These are phyloP conservation scores for Limnephilus marmoratus DNA, from an alignment of 2,888 invertebrate genomes.

Conservation along the genomic window DNA sequence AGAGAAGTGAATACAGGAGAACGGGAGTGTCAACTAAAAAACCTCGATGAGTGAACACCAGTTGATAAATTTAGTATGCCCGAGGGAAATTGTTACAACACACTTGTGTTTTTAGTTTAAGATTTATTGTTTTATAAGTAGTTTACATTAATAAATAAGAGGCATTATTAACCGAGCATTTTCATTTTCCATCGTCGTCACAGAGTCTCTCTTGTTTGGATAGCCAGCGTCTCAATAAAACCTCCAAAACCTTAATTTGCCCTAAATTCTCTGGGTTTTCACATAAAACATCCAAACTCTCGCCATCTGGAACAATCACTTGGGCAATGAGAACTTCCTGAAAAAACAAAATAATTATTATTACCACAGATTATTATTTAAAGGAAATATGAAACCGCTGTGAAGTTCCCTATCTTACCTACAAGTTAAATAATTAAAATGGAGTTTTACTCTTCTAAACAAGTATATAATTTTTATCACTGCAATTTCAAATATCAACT, in stretches of 20 bases:
- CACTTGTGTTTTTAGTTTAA: slow-evolving; percentile 20
- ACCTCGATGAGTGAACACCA: not conserved
- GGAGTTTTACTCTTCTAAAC: too few relatives aligned
- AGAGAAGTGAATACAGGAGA: slow-evolving; percentile 88
- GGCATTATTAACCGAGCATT: slow-evolving; percentile 66
- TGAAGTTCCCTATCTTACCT: too few relatives aligned
- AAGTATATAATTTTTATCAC: too few relatives aligned
- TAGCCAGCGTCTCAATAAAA: slow-evolving; percentile 81
- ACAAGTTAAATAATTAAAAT: too few relatives aligned
- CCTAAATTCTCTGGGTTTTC: slow-evolving; percentile 76
- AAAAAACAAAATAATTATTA: slow-evolving; percentile 67
- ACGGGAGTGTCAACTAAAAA: slow-evolving; percentile 84
- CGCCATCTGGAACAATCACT: slow-evolving; percentile 75
- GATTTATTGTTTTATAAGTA: slow-evolving; percentile 34
- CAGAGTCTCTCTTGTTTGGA: slow-evolving; percentile 72
- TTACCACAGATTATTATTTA: not conserved
- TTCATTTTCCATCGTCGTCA: slow-evolving; percentile 70
- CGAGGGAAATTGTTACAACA: not conserved
- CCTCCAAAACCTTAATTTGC: slow-evolving; percentile 80
- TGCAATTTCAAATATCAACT: too few relatives aligned
- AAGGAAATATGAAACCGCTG: not conserved
- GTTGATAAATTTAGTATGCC: slow-evolving; percentile 11
- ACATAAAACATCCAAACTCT: slow-evolving; percentile 68
- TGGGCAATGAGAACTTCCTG: slow-evolving; percentile 84
- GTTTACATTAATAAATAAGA: slow-evolving; percentile 21